Evolutionary conservation across 2,888 invertebrate species (phyloP).

Genomic region (Vesta saturnalis): DNA sequence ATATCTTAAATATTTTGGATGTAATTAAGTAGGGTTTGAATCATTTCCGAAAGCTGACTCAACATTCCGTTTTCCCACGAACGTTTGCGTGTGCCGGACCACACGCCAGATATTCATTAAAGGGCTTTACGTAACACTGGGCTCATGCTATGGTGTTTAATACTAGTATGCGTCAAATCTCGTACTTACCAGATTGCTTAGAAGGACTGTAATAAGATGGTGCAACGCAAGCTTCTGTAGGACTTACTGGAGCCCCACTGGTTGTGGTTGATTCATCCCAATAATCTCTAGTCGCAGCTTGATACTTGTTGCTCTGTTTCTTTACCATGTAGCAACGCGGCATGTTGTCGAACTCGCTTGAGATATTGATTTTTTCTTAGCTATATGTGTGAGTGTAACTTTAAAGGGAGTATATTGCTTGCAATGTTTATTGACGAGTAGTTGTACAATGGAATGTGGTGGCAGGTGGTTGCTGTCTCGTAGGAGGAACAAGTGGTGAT

Average conservation of each 20-base stretch:
- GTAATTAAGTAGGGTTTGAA: conserved; percentile 12
- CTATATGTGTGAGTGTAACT: conserved; percentile 14
- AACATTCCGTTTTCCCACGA: conserved; percentile 35
- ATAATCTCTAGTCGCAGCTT: conserved; percentile 60
- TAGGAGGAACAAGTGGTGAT: conserved; percentile 54
- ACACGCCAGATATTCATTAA: conserved; percentile 44
- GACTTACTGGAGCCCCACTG: conserved; percentile 64
- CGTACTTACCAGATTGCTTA: conserved; percentile 50
- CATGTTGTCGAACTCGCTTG: conserved; percentile 63
- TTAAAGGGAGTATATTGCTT: conserved; percentile 30
- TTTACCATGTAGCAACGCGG: conserved; percentile 82
- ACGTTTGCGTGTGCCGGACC: conserved; percentile 28
- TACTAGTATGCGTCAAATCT: conserved; percentile 23
- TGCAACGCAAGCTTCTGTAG: conserved; percentile 70
- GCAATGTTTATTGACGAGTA: conserved; percentile 38
- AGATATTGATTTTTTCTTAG: conserved; percentile 30
- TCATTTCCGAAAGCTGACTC: conserved; percentile 30
- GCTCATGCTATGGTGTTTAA: conserved; percentile 25
- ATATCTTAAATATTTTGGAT: background rate
- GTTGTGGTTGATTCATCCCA: conserved; percentile 58
- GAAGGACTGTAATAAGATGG: conserved; percentile 69
- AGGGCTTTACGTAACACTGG: conserved; percentile 33
- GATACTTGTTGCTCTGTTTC: conserved; percentile 69
- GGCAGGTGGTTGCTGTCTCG: conserved; percentile 58
- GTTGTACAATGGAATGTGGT: conserved; percentile 44